Conservation (phyloP, 2,113 vertebrate genomes). For the Brevimyrus niger region DNA sequence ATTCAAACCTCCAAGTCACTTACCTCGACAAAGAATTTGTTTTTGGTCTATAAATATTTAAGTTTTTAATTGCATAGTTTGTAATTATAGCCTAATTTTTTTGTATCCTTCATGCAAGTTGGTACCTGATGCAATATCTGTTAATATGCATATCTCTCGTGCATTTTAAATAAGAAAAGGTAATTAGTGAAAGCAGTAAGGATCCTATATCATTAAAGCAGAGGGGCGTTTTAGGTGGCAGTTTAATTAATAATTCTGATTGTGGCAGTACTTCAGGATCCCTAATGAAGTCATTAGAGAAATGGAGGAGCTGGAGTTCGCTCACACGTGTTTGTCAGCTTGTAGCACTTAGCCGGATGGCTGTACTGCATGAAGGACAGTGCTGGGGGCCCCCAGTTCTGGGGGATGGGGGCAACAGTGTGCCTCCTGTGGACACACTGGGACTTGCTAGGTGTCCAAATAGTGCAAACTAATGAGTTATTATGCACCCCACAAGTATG, state of each 20-base stretch:
- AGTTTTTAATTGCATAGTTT: background rate
- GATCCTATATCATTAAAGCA: slow-evolving; percentile 8
- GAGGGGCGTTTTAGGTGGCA: background rate
- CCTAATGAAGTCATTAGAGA: background rate
- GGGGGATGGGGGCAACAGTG: background rate
- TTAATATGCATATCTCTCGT: background rate
- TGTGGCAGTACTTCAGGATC: background rate
- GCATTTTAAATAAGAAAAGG: background rate
- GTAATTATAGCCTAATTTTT: background rate
- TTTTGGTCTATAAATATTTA: background rate
- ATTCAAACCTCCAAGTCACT: background rate
- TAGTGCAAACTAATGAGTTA: background rate
- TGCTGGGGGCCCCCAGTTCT: background rate
- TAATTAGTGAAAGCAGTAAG: background rate
- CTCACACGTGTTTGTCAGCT: slow-evolving; percentile 9
- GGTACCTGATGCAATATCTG: background rate
- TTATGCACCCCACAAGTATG: background rate
- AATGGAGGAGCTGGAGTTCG: background rate
- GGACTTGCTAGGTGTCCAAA: background rate
- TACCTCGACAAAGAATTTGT: background rate
- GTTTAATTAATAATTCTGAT: slow-evolving; percentile 11
- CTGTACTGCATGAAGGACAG: background rate
- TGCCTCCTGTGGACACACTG: background rate
- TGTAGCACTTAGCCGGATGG: slow-evolving; percentile 5
- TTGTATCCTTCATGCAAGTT: background rate